Evolutionary conservation across 2,113 vertebrate species (phyloP).

Genomic region (Corydoras maculifer): DNA sequence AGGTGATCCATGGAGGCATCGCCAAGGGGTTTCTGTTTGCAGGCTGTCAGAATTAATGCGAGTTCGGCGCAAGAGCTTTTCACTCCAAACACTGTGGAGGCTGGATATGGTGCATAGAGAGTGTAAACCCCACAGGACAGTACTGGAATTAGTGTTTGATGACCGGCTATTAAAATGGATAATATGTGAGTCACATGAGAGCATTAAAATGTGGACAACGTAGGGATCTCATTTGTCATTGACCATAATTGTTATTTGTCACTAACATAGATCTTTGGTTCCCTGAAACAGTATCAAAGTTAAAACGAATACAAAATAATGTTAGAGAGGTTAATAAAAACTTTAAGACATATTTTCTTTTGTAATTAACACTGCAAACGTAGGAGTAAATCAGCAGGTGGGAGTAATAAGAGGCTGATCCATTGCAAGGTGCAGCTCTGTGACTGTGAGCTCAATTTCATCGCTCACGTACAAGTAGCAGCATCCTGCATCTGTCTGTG

Average conservation of each 20-base stretch:
- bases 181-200: conserved; percentile 14
- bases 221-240: not conserved
- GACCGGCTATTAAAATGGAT: conserved; percentile 18
- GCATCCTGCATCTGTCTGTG: conserved; percentile 26
- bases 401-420: conserved; percentile 8
- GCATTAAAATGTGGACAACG: not conserved
- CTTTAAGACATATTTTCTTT: conserved; percentile 25
- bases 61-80: conserved; percentile 17
- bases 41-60: conserved; percentile 28
- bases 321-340: not conserved
- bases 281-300: conserved; percentile 4
- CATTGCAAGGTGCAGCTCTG: conserved; percentile 32
- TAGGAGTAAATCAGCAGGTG: conserved; percentile 14
- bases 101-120: conserved; percentile 6
- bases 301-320: conserved; percentile 9
- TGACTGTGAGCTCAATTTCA: conserved; percentile 34
- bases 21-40: conserved; percentile 28
- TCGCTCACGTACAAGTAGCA: conserved; percentile 2
- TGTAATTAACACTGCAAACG: conserved; percentile 21
- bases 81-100: conserved; percentile 11
- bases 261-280: not conserved
- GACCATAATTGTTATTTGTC: not conserved
- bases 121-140: conserved; percentile 12
- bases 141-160: conserved; percentile 5
- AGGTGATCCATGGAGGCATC: conserved; percentile 34